Base-by-base conservation (phyloP, 1,140 invertebrate genomes). In the Xylocopa sonorina region DNA sequence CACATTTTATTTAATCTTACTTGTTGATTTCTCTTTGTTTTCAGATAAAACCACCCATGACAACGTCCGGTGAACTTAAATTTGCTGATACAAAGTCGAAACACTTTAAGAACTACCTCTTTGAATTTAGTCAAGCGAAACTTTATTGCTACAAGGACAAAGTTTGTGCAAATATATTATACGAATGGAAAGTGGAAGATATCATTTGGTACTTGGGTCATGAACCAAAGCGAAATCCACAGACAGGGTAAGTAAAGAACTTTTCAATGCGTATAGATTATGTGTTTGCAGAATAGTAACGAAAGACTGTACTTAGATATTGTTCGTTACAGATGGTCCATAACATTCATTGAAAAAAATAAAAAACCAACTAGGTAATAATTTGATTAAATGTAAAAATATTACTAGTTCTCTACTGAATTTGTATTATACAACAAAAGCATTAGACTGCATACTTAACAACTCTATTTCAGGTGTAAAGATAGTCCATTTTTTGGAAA, bases 81-180 rank as follows among this genome's bases (percentile, higher is more conserved):
- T 97, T 96, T 85, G 96, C 96, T n/a, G 97, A 96, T 87, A 94
- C 94, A 62, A 95, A 95, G 77, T 95, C 94, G 14, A 98, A 97
- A 88, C 92, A 94, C 5, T 97, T 97, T 83, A 97, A 96, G 87
- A 93, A 93, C 72, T 95, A 95, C 87, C 94, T 95, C 68, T 97
- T 98, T 88, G 96, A 98, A 89, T 95, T 98, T 84, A 95, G 94
- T 57, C 95, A 97, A 85, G 95, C 95, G 0, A 96, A 95, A 87
- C 93, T 98, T n/a, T 95, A 94, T 79, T 96, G 95, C 81, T 97
- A 96, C 84, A 98, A 98, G 89, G 96, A 97, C 90, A 95, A 95
- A 91, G 94, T 94, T 93, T 95, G 95, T 82, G 94, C 95, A 0
- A 89, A 93, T 16, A 95, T 95, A 88, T 86, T 96, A 14, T 94